Evolutionary conservation across 2,888 invertebrate genomes (phyloP), one percentile per base, ranked within the genome.

Genomic region (Euplexia lucipara): DNA sequence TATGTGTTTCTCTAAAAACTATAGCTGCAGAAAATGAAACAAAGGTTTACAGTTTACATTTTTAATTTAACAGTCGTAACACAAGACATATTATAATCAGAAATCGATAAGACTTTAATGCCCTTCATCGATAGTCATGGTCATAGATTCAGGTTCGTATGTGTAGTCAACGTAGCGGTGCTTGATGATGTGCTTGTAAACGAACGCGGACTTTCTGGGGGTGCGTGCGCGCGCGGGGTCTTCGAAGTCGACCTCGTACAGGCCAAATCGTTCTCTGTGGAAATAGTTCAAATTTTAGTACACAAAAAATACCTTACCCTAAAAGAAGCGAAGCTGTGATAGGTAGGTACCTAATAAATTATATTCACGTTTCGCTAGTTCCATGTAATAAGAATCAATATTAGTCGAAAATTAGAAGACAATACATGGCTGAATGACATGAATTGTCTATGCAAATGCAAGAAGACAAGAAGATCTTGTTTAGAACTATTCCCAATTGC

Each of bases 231-330:
- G 96, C 0, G 92, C 91, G 0, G 96, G 95, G 75, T 96, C 96
- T 9, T 92, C 90, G 85, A 97, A 97, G 87, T 98, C 96, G 0
- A 98, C 97, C 41, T 96, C 88, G 82, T 97, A 97, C 0, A 98
- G 78, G 3, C 98, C 98, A 86, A 97, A 97, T 77, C 95, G 95
- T 77, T 96, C 95, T 12, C 97, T 97, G 88, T 53, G 91, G 92
- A 83, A 70, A n/a, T 6, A 58, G 22, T 6, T 0, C 7, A 32
- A 22, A 18, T 8, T 32, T 0, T 45, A 39, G 39, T 39, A n/a
- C 1, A 39, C 39, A 3, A 9, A 39, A 16, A 20, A 16, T 26
- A 26, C 3, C 5, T 3, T 26, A 26, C 26, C n/a, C n/a, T n/a
- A n/a, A n/a, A n/a, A n/a, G n/a, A n/a, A n/a, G n/a, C n/a, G n/a